phyloP scores from a whole-genome alignment of 2,888 invertebrate genomes.

The Tenthredo notha region DNA sequence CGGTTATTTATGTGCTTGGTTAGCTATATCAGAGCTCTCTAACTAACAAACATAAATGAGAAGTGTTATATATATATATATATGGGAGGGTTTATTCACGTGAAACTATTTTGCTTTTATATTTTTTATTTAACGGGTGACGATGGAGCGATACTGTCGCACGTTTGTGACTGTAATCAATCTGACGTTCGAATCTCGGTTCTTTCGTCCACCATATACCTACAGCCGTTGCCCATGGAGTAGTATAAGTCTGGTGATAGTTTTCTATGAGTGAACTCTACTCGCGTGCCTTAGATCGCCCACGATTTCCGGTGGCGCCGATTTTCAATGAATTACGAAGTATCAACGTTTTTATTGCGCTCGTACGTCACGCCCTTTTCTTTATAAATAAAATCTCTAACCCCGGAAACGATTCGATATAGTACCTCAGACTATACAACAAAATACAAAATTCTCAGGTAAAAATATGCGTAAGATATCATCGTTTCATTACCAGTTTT shows the following conservation, averaged over 20 bases:
- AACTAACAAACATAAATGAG: conserved; percentile 17
- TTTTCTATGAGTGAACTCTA: neutral
- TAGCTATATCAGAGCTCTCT: neutral
- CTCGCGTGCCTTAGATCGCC: conserved; percentile 29
- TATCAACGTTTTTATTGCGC: conserved; percentile 42
- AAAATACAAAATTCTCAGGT: neutral
- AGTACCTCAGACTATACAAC: neutral
- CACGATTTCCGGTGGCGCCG: conserved; percentile 50
- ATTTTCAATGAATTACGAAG: conserved; percentile 45
- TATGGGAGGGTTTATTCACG: conserved; percentile 15
- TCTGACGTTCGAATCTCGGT: conserved; percentile 25
- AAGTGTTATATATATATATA: too few species aligned
- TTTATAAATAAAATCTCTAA: conserved; percentile 45
- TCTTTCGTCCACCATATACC: neutral
- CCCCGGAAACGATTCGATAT: conserved; percentile 22
- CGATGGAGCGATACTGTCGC: conserved; percentile 28
- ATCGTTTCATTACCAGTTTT: too few species aligned
- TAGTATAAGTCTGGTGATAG: neutral
- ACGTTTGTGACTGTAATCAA: conserved; percentile 1
- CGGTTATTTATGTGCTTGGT: conserved; percentile 11
- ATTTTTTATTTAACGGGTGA: conserved; percentile 9
- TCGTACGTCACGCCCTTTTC: conserved; percentile 27
- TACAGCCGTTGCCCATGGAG: neutral
- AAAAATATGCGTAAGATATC: neutral
- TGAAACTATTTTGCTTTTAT: neutral